Evolutionary conservation across 2,797 vertebrate genomes (phyloP).

Genomic region (Rhynchonycteris naso): DNA sequence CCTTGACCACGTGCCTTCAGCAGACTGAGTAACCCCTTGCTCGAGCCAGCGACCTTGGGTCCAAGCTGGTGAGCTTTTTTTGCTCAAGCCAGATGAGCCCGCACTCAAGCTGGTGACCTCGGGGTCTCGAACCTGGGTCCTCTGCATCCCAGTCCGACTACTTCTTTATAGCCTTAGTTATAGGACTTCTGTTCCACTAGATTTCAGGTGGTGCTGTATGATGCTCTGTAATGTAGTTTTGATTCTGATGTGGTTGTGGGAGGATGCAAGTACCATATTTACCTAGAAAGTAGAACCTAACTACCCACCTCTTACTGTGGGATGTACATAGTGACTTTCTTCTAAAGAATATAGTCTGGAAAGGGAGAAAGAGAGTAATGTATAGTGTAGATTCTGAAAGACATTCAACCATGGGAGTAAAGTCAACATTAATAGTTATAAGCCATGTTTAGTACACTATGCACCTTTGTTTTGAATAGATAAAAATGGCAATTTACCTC

Average conservation of each 20-base stretch:
- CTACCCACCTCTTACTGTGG: neutral
- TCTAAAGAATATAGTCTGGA: neutral
- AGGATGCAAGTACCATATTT: neutral
- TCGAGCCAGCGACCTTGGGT: too few relatives aligned
- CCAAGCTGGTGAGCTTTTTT: too few relatives aligned
- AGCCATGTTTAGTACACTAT: neutral
- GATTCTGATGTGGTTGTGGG: neutral
- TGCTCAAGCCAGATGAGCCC: too few relatives aligned
- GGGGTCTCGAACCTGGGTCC: too few relatives aligned
- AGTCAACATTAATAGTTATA: neutral
- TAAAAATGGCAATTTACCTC: neutral
- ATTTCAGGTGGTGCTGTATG: neutral
- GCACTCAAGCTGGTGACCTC: too few relatives aligned
- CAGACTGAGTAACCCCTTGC: too few relatives aligned
- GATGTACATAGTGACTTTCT: neutral
- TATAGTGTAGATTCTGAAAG: neutral
- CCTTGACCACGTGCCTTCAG: too few relatives aligned
- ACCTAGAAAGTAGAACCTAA: neutral
- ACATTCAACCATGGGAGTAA: neutral
- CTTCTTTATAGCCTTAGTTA: neutral
- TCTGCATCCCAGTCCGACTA: neutral
- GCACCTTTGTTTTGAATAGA: too few relatives aligned
- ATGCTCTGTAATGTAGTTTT: neutral
- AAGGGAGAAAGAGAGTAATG: neutral
- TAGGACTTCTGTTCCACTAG: neutral